Evolutionary conservation across 2,888 invertebrate species (phyloP).

Genomic region (Tenthredo mesomela): DNA sequence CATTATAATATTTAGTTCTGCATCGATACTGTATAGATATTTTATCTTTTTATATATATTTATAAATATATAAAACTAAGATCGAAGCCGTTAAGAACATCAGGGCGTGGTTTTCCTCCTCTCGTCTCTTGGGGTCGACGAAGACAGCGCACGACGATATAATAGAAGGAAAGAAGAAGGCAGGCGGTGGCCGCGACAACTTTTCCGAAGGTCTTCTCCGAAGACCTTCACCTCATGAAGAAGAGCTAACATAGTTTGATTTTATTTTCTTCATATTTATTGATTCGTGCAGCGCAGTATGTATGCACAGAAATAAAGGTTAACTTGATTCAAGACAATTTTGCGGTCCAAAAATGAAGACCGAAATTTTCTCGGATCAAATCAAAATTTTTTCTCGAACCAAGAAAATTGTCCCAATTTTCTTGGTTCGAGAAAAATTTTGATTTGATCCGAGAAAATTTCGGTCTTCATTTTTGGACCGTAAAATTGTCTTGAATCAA

Average conservation of each 20-base stretch:
- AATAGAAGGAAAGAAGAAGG: neutral
- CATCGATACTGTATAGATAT: neutral
- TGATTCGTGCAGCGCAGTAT: neutral
- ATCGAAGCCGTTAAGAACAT: neutral
- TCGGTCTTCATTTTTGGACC: too few species aligned
- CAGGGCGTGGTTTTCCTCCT: neutral
- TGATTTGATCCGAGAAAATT: too few species aligned
- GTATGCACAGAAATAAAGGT: too few species aligned
- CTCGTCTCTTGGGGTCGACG: neutral
- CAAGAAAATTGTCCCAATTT: too few species aligned
- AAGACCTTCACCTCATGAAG: slow-evolving; percentile 42
- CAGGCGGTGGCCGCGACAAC: neutral
- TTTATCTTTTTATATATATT: neutral
- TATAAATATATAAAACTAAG: neutral
- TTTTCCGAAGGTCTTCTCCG: slow-evolving; percentile 42
- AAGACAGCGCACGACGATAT: neutral
- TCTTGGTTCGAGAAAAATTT: too few species aligned
- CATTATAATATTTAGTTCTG: neutral
- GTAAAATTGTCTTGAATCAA: too few species aligned
- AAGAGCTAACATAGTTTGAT: neutral
- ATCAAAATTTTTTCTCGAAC: too few species aligned
- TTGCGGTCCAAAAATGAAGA: too few species aligned
- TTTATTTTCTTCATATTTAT: neutral
- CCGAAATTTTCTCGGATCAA: too few species aligned
- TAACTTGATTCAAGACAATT: too few species aligned